Base-by-base conservation (phyloP, 2,888 invertebrate genomes). In the Meandrusa payeni region DNA sequence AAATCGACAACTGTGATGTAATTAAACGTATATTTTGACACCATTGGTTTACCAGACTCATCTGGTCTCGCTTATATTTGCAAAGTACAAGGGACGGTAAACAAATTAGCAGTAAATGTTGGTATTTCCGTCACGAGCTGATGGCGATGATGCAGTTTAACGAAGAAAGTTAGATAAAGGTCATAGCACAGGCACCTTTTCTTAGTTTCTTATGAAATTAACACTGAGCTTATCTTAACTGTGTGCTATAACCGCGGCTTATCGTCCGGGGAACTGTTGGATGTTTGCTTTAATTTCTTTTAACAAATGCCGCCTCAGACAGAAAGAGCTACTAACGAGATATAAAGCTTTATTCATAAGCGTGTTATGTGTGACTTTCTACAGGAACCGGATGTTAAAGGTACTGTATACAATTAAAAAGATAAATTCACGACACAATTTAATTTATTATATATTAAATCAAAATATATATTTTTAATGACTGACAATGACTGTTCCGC, bases 121-220 rank as follows among this genome's bases (percentile, higher is more conserved):
- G 2, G 7, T 24, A 24, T 24, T 23, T 23, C 24, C n/a, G 20
- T 28, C 38, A 11, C 23, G 48, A 48, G 50, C n/a, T n/a, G n/a
- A 37, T 46, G 50, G 48, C 50, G 47, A 51, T 44, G 46, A 52
- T 43, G 23, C 42, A 52, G 48, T 41, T 24, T 9, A 36, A 38
- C 27, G 49, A 41, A 46, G 46, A 45, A 48, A 53, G 55, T 38
- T 50, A 56, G 57, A 59, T 52, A 59, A 61, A 63, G 64, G 61
- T 65, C 61, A 57, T 69, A 67, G 65, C 66, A 69, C 47, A 71
- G 58, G 51, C 58, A 57, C 70, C 68, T 69, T 64, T 47, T 59
- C 68, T 66, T 70, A 66, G 68, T 73, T 70, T 75, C 67, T 61
- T 67, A 66, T 57, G 71, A 76, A 79, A 78, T 78, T 75, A 78